Base-by-base conservation (phyloP, 2,888 invertebrate genomes). In the Meiosimyza decipiens region DNA sequence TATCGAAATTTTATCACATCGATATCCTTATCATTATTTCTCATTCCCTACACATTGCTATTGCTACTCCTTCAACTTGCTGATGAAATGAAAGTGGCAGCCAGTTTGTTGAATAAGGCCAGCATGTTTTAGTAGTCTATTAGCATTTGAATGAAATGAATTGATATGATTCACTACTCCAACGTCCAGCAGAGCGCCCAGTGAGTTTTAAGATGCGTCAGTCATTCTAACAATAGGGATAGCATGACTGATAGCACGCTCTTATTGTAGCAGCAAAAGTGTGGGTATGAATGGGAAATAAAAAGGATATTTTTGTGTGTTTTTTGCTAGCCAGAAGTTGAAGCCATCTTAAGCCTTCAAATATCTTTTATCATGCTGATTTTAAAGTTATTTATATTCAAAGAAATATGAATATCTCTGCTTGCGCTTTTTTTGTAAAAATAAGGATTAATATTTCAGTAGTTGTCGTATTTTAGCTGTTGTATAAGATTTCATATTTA, bases 101-200 rank as follows among this genome's bases (percentile, higher is more conserved):
- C n/a, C 22, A 28, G 51, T 13, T 40, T 40, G 28, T 50, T 50
- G 40, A 40, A 40, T 40, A 9, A 40, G 40, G 40, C 40, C 40
- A 40, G 52, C 50, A 22, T 51, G 51, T 18, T 66, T 49, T 50
- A 65, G 63, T 33, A 71, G 51, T 68, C 66, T 47, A 73, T 73
- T 73, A 73, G 73, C 73, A 73, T 73, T 73, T 71, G 67, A 73
- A 73, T 59, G 60, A 59, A 40, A 49, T 33, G 51, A 13, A 50
- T 12, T 33, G 62, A 16, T 28, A 40, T 40, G 40, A 40, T 40
- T 40, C 40, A 40, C 40, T 5, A 1, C 9, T 40, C 6, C 40
- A 40, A 40, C 40, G 40, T 40, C 40, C 6, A 40, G 40, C 22
- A 40, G 40, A 40, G 40, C 9, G 40, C 9, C 40, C 6, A 40